A percentile compares a stretch with the other conserved stretches of the same genome.
These are phyloP conservation scores for Limanda limanda DNA, from an alignment of 2,113 vertebrate species.

Conservation along the genomic window DNA sequence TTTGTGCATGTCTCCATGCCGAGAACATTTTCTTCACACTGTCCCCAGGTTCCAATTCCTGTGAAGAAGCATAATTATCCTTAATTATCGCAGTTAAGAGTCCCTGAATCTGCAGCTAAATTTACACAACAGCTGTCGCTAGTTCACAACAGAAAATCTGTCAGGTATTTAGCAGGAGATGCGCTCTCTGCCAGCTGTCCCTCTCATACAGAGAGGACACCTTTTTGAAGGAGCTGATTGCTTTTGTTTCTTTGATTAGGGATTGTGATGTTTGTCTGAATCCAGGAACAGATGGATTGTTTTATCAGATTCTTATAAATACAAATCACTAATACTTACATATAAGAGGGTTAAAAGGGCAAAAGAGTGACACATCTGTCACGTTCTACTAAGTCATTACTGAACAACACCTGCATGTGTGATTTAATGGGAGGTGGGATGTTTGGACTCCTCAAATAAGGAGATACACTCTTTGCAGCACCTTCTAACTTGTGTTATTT, in stretches of 20 bases:
- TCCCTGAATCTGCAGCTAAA: neutral
- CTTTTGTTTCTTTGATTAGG: neutral
- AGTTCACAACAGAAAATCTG: conserved; percentile 24
- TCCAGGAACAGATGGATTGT: neutral
- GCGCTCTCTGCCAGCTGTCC: neutral
- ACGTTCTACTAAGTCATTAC: no score
- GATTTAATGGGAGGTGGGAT: no score
- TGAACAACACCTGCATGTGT: no score
- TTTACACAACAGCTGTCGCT: conserved; percentile 46
- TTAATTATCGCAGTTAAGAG: conserved; percentile 21
- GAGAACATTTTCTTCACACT: conserved; percentile 29
- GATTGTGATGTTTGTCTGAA: neutral
- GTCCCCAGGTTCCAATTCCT: conserved; percentile 11
- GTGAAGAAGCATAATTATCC: conserved; percentile 39
- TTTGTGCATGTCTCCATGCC: neutral
- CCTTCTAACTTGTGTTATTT: no score
- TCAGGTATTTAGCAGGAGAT: conserved; percentile 34
- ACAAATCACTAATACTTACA: neutral
- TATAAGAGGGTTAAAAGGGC: neutral
- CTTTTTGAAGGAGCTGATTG: neutral
- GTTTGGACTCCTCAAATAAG: no score
- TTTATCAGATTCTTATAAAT: neutral
- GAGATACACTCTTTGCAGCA: no score
- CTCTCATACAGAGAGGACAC: neutral
- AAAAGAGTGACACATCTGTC: no score